Evolutionary conservation across 2,888 invertebrate species (phyloP).

Genomic region (Agrochola circellaris): DNA sequence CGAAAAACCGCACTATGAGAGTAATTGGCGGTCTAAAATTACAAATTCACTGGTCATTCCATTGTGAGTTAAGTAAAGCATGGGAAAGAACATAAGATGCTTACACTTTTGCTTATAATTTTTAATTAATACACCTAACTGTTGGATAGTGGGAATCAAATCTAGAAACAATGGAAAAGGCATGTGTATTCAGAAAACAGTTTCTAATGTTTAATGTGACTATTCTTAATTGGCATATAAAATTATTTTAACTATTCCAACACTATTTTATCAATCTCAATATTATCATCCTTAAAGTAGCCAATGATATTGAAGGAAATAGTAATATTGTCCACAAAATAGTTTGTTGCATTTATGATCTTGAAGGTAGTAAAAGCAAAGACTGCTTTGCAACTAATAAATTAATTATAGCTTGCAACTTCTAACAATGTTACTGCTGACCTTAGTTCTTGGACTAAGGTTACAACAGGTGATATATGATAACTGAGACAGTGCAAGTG

Average conservation of each 20-base stretch:
- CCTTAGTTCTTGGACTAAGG: conserved; percentile 57
- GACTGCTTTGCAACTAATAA: conserved; percentile 60
- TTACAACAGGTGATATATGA: conserved; percentile 56
- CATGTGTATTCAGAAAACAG: conserved; percentile 79
- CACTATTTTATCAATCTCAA: conserved; percentile 16
- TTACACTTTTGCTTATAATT: conserved; percentile 84
- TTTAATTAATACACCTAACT: conserved; percentile 85
- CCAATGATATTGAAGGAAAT: conserved; percentile 9
- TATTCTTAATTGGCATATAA: conserved; percentile 67
- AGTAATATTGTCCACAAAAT: conserved; percentile 25
- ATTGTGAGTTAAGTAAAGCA: conserved; percentile 84
- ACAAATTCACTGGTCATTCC: conserved; percentile 80
- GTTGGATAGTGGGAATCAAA: conserved; percentile 85
- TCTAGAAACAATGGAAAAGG: conserved; percentile 81
- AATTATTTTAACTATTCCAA: conserved; percentile 45
- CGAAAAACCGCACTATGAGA: conserved; percentile 51
- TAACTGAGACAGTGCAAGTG: conserved; percentile 25
- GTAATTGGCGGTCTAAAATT: conserved; percentile 68
- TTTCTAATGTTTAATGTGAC: conserved; percentile 78
- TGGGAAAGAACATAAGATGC: conserved; percentile 79
- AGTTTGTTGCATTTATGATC: conserved; percentile 64
- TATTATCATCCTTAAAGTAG: conserved; percentile 6
- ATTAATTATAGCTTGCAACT: conserved; percentile 62
- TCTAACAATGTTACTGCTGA: conserved; percentile 63
- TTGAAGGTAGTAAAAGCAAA: conserved; percentile 53